Conservation (phyloP, 1,140 invertebrate species). For the Euura saliciscinereae region DNA sequence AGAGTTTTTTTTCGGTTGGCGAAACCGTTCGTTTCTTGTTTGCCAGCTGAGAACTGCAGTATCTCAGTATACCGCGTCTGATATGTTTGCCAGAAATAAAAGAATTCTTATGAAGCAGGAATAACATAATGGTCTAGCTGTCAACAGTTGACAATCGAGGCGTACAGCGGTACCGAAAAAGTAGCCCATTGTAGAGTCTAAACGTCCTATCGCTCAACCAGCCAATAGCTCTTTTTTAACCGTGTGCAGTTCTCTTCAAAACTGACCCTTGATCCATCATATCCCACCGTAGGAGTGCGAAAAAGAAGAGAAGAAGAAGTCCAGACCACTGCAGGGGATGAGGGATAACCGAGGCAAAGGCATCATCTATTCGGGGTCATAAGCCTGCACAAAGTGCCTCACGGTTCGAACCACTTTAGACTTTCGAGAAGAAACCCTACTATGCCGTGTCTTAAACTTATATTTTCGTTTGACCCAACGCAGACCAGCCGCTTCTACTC, state of each 20-base stretch:
- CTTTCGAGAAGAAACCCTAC: background rate
- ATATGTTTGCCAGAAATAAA: slow-evolving; percentile 8
- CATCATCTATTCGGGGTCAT: background rate
- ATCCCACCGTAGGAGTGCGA: background rate
- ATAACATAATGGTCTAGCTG: slow-evolving; percentile 5
- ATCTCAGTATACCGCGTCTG: background rate
- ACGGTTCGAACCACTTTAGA: no score
- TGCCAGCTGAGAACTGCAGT: background rate
- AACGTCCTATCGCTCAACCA: background rate
- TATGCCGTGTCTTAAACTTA: background rate
- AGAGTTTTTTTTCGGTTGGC: slow-evolving; percentile 21
- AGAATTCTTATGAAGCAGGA: background rate
- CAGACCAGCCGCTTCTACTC: background rate
- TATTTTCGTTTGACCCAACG: background rate
- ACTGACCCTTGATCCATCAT: no score
- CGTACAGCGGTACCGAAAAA: background rate
- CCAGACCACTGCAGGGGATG: background rate
- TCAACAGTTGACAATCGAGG: background rate
- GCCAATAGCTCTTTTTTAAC: background rate
- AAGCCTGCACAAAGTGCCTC: background rate
- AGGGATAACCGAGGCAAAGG: background rate
- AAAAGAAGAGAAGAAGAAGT: background rate
- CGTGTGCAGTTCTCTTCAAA: background rate
- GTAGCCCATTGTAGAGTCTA: background rate
- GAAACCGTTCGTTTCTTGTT: background rate